These are phyloP conservation scores for Thymelicus sylvestris DNA, from an alignment of 2,888 invertebrate species.

Conservation along the genomic window DNA sequence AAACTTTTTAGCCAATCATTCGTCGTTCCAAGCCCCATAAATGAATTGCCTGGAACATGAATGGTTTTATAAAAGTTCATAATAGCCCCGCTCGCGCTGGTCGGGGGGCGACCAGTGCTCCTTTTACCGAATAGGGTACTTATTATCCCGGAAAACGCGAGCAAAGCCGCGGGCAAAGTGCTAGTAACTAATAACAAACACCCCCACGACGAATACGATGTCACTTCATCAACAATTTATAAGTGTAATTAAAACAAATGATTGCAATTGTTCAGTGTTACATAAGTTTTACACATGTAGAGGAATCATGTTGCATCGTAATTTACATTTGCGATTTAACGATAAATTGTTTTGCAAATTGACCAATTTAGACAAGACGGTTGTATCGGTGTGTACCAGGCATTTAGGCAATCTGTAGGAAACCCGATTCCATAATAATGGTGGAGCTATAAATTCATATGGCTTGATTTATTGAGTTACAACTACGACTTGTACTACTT, in stretches of 20 bases:
- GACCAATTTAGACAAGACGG: conserved; percentile 1
- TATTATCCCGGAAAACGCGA: no score
- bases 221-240: background rate
- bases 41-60: no score
- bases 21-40: no score
- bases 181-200: no score
- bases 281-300: background rate
- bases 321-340: background rate
- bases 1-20: no score
- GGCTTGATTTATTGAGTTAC: background rate
- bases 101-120: no score
- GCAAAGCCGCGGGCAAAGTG: no score
- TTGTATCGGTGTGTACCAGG: background rate
- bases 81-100: no score
- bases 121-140: no score
- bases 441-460: background rate
- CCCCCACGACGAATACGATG: background rate
- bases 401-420: background rate
- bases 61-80: no score
- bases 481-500: background rate
- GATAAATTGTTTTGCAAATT: conserved; percentile 5
- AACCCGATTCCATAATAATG: background rate
- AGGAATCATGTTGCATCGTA: background rate
- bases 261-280: background rate
- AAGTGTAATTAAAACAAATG: background rate